phyloP scores from a whole-genome alignment of 2,113 vertebrate species.

The Saccopteryx leptura region DNA sequence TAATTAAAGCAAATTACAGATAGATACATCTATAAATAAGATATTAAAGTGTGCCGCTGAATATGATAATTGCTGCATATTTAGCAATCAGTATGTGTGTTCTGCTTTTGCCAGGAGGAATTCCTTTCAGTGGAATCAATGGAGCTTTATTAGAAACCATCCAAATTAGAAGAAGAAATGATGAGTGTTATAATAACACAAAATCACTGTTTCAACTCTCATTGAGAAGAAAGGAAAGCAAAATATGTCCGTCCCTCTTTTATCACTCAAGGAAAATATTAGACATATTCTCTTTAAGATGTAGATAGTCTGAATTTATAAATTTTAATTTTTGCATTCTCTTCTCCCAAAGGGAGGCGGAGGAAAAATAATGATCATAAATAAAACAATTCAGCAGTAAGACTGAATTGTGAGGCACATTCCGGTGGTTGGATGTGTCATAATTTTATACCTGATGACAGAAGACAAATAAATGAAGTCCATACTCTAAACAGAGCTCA shows the following conservation, averaged over 20 bases:
- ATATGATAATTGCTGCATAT: conserved; percentile 94
- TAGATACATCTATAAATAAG: conserved; percentile 94
- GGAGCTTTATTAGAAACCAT: conserved; percentile 94
- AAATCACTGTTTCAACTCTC: conserved; percentile 93
- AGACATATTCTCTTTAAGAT: conserved; percentile 83
- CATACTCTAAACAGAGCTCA: background rate
- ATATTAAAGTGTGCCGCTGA: conserved; percentile 93
- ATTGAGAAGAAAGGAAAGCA: conserved; percentile 89
- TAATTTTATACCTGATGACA: conserved; percentile 12
- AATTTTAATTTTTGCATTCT: conserved; percentile 88
- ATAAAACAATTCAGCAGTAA: conserved; percentile 70
- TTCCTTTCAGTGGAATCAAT: conserved; percentile 93
- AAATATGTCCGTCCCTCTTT: conserved; percentile 88
- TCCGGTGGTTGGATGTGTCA: background rate
- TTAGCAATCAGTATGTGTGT: conserved; percentile 93
- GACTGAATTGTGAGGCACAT: background rate
- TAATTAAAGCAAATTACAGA: conserved; percentile 96
- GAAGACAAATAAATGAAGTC: conserved; percentile 51
- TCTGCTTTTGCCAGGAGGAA: conserved; percentile 93
- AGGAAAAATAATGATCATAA: conserved; percentile 76
- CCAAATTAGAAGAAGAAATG: conserved; percentile 94
- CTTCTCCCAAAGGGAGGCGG: conserved; percentile 75
- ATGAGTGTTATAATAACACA: conserved; percentile 93
- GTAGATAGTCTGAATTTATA: conserved; percentile 87
- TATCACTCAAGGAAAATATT: conserved; percentile 89